Evolutionary conservation across 2,888 invertebrate species (phyloP).

Genomic region (Drosophila yooni): DNA sequence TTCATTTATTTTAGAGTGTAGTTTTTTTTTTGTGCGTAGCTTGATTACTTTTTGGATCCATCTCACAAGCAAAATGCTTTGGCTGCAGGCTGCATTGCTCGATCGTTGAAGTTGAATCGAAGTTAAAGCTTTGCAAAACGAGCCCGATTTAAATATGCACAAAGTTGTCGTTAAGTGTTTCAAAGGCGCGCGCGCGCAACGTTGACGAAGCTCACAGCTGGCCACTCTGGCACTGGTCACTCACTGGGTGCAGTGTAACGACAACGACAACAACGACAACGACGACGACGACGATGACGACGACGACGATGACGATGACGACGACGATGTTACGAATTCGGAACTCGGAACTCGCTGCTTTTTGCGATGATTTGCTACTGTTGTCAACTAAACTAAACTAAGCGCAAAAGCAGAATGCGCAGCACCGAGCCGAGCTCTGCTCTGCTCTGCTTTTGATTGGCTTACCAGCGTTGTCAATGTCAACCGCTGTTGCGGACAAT

Average conservation of each 20-base stretch:
- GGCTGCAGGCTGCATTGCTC: conserved; percentile 69
- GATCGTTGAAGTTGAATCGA: conserved; percentile 43
- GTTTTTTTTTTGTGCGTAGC: neutral
- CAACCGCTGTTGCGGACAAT: conserved; percentile 69
- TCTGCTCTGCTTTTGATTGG: conserved; percentile 56
- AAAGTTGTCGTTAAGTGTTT: conserved; percentile 13
- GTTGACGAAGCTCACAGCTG: conserved; percentile 41
- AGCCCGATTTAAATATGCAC: conserved; percentile 61
- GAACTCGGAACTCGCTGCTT: conserved; percentile 34
- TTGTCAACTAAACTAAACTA: conserved; percentile 63
- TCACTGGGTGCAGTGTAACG: conserved; percentile 65
- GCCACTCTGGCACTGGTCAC: conserved; percentile 64
- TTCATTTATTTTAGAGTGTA: neutral
- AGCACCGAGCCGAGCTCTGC: conserved; percentile 7
- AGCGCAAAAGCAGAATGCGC: conserved; percentile 16
- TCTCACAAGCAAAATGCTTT: conserved; percentile 65
- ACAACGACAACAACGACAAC: neutral
- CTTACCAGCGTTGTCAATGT: conserved; percentile 53
- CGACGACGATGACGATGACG: conserved; percentile 1
- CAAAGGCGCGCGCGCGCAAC: conserved; percentile 42
- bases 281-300: neutral
- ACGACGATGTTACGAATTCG: conserved; percentile 31
- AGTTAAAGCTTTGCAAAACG: conserved; percentile 33
- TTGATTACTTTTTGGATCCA: conserved; percentile 84
- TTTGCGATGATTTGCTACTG: conserved; percentile 16